These are phyloP conservation scores for Copidosoma floridanum DNA, from an alignment of 1,140 invertebrate genomes.

Conservation along the genomic window DNA sequence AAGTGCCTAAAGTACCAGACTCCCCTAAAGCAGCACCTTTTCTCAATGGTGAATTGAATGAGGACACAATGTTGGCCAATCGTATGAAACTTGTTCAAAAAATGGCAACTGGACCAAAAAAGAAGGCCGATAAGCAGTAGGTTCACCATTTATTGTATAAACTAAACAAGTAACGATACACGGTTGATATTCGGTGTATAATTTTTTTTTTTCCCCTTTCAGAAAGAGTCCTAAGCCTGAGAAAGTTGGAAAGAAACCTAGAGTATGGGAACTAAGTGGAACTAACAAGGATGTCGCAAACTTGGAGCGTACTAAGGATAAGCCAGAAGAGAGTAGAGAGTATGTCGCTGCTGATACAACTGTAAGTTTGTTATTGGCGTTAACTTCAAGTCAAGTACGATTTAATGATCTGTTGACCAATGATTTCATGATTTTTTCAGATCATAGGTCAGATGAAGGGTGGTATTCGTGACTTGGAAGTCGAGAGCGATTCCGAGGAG, in stretches of 20 bases:
- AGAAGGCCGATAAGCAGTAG: constrained; percentile 61
- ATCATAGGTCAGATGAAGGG: constrained; percentile 81
- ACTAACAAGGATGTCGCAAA: constrained; percentile 72
- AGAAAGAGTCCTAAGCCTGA: constrained; percentile 70
- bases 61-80: constrained; percentile 68
- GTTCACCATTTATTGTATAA: too few species aligned
- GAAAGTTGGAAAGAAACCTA: constrained; percentile 82
- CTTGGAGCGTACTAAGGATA: constrained; percentile 83
- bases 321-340: constrained; percentile 64
- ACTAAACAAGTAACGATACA: not conserved
- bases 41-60: constrained; percentile 55
- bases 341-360: constrained; percentile 64
- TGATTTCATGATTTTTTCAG: constrained; percentile 52
- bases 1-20: constrained; percentile 55
- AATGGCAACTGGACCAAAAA: constrained; percentile 60
- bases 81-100: constrained; percentile 72
- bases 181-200: constrained; percentile 4
- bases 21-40: constrained; percentile 36
- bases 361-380: constrained; percentile 50
- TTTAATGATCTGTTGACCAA: too few species aligned
- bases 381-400: not conserved
- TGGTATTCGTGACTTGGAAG: constrained; percentile 66
- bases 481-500: constrained; percentile 58
- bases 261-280: constrained; percentile 87
- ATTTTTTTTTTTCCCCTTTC: constrained; percentile 28